These are phyloP conservation scores for Allobates femoralis DNA, from an alignment of 2,797 vertebrate genomes.

Conservation along the genomic window DNA sequence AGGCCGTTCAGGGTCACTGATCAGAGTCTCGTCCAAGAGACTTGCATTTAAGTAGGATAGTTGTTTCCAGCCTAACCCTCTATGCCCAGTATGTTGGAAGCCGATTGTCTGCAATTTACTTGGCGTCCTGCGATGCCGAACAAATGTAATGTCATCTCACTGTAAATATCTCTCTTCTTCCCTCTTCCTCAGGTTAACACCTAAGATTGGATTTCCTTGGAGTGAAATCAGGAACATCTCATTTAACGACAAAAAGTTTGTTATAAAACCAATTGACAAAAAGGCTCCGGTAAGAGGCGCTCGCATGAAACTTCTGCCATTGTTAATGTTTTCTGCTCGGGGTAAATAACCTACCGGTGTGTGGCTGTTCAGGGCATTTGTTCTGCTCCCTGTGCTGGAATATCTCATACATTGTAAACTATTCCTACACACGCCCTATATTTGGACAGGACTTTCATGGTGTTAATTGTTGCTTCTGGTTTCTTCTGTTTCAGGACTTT, in stretches of 20 bases:
- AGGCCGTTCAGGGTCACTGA: too few relatives aligned
- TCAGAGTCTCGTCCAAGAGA: too few relatives aligned
- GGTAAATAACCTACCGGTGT: not conserved
- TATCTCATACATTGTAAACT: too few relatives aligned
- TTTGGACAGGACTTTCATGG: not conserved
- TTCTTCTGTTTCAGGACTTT: slow-evolving; percentile 85
- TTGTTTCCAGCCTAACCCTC: too few relatives aligned
- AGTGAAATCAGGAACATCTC: slow-evolving; percentile 99
- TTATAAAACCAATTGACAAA: slow-evolving; percentile 98
- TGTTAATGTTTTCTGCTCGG: not conserved
- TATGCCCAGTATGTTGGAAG: not conserved
- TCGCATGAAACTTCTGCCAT: not conserved
- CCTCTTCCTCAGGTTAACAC: slow-evolving; percentile 86
- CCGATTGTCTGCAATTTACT: slow-evolving; percentile 14
- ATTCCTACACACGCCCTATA: too few relatives aligned
- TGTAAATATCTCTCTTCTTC: slow-evolving; percentile 54
- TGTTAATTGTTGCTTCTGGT: not conserved
- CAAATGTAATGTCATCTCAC: slow-evolving; percentile 1
- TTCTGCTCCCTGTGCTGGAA: too few relatives aligned
- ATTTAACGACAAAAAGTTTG: slow-evolving; percentile 98
- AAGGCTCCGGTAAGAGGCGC: slow-evolving; percentile 91
- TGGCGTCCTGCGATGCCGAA: not conserved
- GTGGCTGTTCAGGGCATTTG: not conserved
- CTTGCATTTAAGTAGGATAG: too few relatives aligned
- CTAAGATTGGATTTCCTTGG: slow-evolving; percentile 99